Evolutionary conservation across 2,113 vertebrate species (phyloP).

Genomic region (Microtus oregoni): DNA sequence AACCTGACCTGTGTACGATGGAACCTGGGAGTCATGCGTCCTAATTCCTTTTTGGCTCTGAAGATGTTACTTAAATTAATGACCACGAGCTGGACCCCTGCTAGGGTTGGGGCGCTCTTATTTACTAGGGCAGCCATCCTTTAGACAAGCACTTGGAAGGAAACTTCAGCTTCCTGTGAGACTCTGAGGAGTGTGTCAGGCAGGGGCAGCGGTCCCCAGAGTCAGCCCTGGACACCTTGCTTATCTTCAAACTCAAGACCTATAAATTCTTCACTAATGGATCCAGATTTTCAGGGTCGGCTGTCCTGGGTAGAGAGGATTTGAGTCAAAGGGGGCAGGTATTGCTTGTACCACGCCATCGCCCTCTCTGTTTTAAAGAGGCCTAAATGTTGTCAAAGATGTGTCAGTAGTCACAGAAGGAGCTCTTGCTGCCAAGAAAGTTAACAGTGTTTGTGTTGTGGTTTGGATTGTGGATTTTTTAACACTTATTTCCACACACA

Average conservation of each 20-base stretch:
- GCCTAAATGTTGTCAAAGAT: neutral
- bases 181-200: neutral
- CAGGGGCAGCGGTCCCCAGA: fast-evolving
- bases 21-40: neutral
- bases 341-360: neutral
- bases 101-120: neutral
- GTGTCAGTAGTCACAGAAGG: neutral
- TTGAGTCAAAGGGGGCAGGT: neutral
- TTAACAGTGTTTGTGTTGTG: neutral
- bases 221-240: too few species aligned
- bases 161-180: neutral
- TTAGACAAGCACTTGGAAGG: neutral
- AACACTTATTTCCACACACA: neutral
- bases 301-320: neutral
- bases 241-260: neutral
- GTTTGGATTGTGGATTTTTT: conserved; percentile 1
- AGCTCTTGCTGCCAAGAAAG: neutral
- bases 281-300: neutral
- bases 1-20: fast-evolving
- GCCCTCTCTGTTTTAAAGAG: neutral
- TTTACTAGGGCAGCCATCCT: neutral
- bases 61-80: neutral
- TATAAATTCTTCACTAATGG: neutral
- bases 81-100: neutral
- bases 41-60: neutral